Evolutionary conservation across 2,888 invertebrate species (phyloP), one percentile per base, ranked within the genome.

Genomic region (Heteromyza rotundicornis): DNA sequence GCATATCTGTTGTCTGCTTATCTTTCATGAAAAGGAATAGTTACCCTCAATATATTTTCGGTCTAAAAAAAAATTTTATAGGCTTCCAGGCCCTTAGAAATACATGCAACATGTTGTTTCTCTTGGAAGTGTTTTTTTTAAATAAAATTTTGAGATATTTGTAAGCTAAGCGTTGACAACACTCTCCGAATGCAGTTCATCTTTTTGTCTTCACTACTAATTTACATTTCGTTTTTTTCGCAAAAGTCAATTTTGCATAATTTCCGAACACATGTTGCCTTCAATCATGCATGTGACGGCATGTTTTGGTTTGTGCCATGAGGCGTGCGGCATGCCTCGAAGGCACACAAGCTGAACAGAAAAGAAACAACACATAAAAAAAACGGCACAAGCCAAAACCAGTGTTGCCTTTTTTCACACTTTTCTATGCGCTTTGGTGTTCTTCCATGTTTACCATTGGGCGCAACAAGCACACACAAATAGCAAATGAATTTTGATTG

Each of bases 221-320:
- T n/a, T n/a, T n/a, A n/a, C n/a, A n/a, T n/a, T n/a, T n/a, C n/a
- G n/a, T n/a, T n/a, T 50, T 23, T 20, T 19, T 35, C 27, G 57
- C 57, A 50, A 64, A 68, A 68, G 70, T 70, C 74, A 77, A 75
- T 76, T 76, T 77, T 74, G 73, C 75, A 73, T 72, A 76, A 77
- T 77, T 72, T 77, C 72, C 71, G 75, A 78, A 76, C 79, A 78
- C 75, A 78, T 78, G 78, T 79, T 79, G 76, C 75, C 71, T 75
- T 78, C 78, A 75, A 75, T 78, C 78, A 79, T 72, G 72, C 72
- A 71, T 67, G 35, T 17, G 56, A 52, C 52, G 22, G n/a, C 22
- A 20, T 20, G 40, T 40, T 40, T 40, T 10, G 40, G 40, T n/a
- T 19, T 47, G 20, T 47, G 47, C 47, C 7, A 8, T 17, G 22